A percentile compares a stretch with the other conserved stretches of the same genome.
These are phyloP conservation scores for Dendroctonus ponderosae DNA, from an alignment of 1,140 invertebrate species.

Conservation along the genomic window DNA sequence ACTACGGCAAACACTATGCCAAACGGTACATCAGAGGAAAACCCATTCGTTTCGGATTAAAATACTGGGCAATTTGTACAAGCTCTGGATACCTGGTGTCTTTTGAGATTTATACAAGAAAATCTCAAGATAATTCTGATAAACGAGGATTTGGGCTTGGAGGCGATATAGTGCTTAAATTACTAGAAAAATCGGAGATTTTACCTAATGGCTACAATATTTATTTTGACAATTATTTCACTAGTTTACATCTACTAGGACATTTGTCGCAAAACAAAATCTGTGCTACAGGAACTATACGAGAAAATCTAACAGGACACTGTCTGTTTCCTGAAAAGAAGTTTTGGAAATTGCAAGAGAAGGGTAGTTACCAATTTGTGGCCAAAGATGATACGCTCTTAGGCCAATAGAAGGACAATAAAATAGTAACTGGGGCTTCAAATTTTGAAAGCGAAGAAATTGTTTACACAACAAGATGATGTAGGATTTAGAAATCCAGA, in stretches of 20 bases:
- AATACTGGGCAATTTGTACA: too few relatives aligned
- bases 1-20: too few relatives aligned
- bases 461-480: too few relatives aligned
- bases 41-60: too few relatives aligned
- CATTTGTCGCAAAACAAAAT: constrained; percentile 18
- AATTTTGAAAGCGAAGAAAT: too few relatives aligned
- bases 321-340: constrained; percentile 25
- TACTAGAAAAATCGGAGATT: constrained; percentile 13
- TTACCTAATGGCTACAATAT: constrained; percentile 25
- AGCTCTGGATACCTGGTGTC: too few relatives aligned
- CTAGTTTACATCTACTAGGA: constrained; percentile 20
- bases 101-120: too few relatives aligned
- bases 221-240: constrained; percentile 36
- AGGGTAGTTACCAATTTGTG: constrained; percentile 13
- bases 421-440: constrained; percentile 21
- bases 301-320: constrained; percentile 28
- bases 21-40: too few relatives aligned
- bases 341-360: constrained; percentile 6
- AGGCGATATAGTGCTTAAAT: background rate
- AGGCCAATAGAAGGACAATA: constrained; percentile 33
- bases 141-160: background rate
- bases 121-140: too few relatives aligned
- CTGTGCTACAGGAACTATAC: constrained; percentile 21
- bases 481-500: too few relatives aligned
- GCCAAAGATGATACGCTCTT: constrained; percentile 18